Evolutionary conservation across 2,888 invertebrate species (phyloP), one percentile per base, ranked within the genome.

Genomic region (Lithophane leautieri): DNA sequence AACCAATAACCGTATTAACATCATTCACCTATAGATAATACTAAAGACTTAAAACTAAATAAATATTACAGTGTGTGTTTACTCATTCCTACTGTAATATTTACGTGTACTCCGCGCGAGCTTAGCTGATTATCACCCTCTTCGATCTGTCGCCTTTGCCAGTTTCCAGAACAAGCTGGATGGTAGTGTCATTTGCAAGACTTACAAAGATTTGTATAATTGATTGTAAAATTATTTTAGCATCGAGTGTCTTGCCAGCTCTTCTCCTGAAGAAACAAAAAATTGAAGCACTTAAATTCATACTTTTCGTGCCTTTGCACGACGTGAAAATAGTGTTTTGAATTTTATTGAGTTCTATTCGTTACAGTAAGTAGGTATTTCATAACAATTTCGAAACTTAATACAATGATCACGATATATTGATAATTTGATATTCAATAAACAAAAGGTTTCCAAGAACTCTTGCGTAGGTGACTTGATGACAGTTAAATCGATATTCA

Each of bases 401-500:
- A 56, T 74, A 42, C 14, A 77, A 11, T 54, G 73, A 56, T 62
- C 54, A 74, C 4, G 62, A 56, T 73, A 58, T 50, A 50, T 54
- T 50, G 58, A 58, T 63, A n/a, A 34, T 66, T 66, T 66, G 47
- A 66, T 66, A 66, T n/a, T 47, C 14, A 54, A 66, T 61, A 76
- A 66, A 77, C 66, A 66, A 82, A 82, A 14, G 42, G 34, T 62
- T 54, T 78, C 79, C 25, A 25, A 83, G 58, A 83, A 78, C 22
- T 78, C 28, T 42, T 50, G 79, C 70, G 79, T 79, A 79, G 79
- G 83, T 79, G 83, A 60, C 70, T 56, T 60, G 70, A 50, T 83
- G 79, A 83, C 79, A 83, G 70, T 61, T 79, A 66, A 44, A 79
- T 83, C 79, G 83, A 78, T 79, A 83, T 78, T 83, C 83, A 66